These are phyloP conservation scores for Pelusios castaneus DNA, from an alignment of 2,113 vertebrate species.

Conservation along the genomic window DNA sequence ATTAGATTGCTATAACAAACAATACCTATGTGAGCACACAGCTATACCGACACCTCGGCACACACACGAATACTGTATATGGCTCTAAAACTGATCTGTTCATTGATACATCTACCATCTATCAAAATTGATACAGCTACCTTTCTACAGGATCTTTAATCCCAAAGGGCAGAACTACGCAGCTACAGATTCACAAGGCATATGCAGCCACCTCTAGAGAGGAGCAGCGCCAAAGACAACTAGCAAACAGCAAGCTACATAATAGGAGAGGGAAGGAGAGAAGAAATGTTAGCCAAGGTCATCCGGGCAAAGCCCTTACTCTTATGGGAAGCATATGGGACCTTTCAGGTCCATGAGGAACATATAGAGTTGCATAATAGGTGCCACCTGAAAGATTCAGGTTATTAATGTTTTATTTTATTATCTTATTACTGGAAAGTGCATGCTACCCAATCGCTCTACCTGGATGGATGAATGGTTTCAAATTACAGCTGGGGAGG, in stretches of 20 bases:
- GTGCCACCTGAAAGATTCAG: not conserved
- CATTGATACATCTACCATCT: too few species aligned
- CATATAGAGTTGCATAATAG: too few species aligned
- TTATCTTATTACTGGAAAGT: not conserved
- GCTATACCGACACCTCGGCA: rapidly evolving
- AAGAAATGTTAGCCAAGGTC: not conserved
- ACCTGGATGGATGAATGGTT: not conserved
- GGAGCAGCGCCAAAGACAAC: not conserved
- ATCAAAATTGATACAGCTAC: too few species aligned
- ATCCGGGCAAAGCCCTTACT: not conserved
- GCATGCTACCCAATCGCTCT: not conserved
- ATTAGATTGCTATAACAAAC: not conserved
- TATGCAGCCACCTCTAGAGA: not conserved
- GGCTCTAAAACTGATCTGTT: too few species aligned
- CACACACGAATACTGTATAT: too few species aligned
- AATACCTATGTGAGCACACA: rapidly evolving
- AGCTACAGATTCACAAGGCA: not conserved
- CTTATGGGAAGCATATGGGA: not conserved
- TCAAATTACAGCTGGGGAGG: too few species aligned
- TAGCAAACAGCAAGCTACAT: not conserved
- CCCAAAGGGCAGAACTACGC: not conserved
- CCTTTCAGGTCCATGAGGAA: too few species aligned
- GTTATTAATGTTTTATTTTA: not conserved
- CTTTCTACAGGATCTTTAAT: not conserved
- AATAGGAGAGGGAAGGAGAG: not conserved